These are phyloP conservation scores for Pseudanteris insignis DNA, from an alignment of 2,888 invertebrate genomes.

Conservation along the genomic window DNA sequence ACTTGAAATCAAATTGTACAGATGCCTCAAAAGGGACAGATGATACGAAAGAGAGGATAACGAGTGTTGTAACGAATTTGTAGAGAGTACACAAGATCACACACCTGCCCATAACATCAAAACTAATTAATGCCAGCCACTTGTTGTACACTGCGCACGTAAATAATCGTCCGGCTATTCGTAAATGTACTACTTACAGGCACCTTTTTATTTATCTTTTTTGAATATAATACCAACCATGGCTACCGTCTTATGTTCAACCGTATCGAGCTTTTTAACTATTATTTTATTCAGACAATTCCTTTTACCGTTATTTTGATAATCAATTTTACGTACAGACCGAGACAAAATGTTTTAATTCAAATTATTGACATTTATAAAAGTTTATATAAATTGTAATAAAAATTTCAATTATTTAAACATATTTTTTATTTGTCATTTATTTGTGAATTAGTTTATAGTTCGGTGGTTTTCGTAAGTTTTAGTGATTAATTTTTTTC, in stretches of 20 bases:
- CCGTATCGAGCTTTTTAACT: neutral
- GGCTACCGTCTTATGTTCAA: neutral
- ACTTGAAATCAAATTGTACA: slow-evolving; percentile 9
- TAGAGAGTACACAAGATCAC: slow-evolving; percentile 8
- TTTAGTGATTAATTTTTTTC: too few species aligned
- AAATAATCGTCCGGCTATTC: slow-evolving; percentile 37
- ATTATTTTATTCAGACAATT: too few species aligned
- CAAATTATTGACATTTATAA: too few species aligned
- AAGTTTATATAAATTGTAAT: too few species aligned
- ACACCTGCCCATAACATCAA: slow-evolving; percentile 36
- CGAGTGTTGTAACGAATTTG: slow-evolving; percentile 17
- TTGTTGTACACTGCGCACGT: slow-evolving; percentile 34
- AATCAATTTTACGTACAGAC: too few species aligned
- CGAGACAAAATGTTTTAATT: too few species aligned
- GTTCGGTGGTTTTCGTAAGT: too few species aligned
- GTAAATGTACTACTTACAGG: slow-evolving; percentile 40
- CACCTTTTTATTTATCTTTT: slow-evolving; percentile 29
- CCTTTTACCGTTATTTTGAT: too few species aligned
- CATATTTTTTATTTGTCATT: too few species aligned
- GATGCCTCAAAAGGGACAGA: neutral
- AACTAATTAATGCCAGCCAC: slow-evolving; percentile 39
- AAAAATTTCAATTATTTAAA: too few species aligned
- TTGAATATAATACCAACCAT: slow-evolving; percentile 21
- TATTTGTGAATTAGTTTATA: too few species aligned
- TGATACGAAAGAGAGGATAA: neutral